Evolutionary conservation across 2,888 invertebrate genomes (phyloP).

Genomic region (Xestobium rufovillosum): DNA sequence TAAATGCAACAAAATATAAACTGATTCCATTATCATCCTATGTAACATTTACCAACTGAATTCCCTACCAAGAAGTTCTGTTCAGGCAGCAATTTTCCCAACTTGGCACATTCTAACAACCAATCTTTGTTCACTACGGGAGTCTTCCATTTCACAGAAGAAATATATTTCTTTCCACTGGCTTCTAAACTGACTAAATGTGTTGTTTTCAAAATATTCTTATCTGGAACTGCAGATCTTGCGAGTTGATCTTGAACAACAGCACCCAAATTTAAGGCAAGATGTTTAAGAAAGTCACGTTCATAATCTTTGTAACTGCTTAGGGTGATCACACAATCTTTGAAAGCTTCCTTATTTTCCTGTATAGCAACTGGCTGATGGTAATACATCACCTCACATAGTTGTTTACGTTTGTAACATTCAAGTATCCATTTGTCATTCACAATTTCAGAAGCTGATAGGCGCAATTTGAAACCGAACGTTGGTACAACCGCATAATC

Average conservation of each 20-base stretch:
- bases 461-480: slow-evolving; percentile 43
- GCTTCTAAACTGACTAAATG: slow-evolving; percentile 71
- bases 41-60: slow-evolving; percentile 44
- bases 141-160: slow-evolving; percentile 77
- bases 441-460: slow-evolving; percentile 53
- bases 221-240: slow-evolving; percentile 45
- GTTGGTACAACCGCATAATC: slow-evolving; percentile 61
- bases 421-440: slow-evolving; percentile 68
- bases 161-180: slow-evolving; percentile 72
- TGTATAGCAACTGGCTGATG: slow-evolving; percentile 57
- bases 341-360: slow-evolving; percentile 48
- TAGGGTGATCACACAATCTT: slow-evolving; percentile 67
- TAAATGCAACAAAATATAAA: too few relatives aligned
- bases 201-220: slow-evolving; percentile 58
- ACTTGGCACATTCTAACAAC: slow-evolving; percentile 62
- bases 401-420: slow-evolving; percentile 51
- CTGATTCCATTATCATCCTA: too few relatives aligned
- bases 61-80: slow-evolving; percentile 53
- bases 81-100: slow-evolving; percentile 51
- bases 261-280: slow-evolving; percentile 68
- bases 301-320: slow-evolving; percentile 71
- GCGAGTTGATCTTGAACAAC: slow-evolving; percentile 56
- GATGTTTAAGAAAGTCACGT: slow-evolving; percentile 61
- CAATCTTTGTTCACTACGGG: slow-evolving; percentile 73
- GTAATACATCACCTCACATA: slow-evolving; percentile 61